Base-by-base conservation (phyloP, 2,888 invertebrate species). In the Clusia tigrina region DNA sequence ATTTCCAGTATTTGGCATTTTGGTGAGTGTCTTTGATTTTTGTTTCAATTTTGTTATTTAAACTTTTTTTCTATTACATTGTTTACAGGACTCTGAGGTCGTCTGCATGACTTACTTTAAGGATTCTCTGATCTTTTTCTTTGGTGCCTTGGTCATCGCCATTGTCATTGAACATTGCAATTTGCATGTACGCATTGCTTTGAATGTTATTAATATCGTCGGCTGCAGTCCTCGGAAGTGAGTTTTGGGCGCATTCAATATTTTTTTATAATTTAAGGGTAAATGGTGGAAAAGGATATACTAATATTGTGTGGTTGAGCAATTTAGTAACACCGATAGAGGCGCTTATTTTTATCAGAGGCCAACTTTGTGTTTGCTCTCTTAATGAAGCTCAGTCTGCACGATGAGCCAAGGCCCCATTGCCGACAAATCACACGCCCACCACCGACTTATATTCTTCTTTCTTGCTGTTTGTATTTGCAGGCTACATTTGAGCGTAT, bases 131-230 rank as follows among this genome's bases (percentile, higher is more conserved):
- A 89, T 91, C 88, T 91, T 92, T 90, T 92, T 92, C 79, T 87
- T 92, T 81, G 94, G 94, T 0, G 94, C 95, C 22, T 86, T 95
- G 68, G 90, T 94, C 78, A 91, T 95, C 59, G 94, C 95, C 0
- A 90, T 94, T 2, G 93, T 93, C 0, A 92, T 96, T 2, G 95
- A 96, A 82, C 90, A 91, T 80, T 93, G 93, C 71, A 93, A 92
- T 79, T 84, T 96, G 42, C 95, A 96, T 73, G 90, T 91, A 81
- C 86, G 95, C 67, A 89, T 95, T 1, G 94, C 95, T 0, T 37
- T 88, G 91, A 48, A 20, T 81, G 91, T 93, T 1, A 90, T 95
- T 54, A 88, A 89, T 69, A 85, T 89, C 2, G 88, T 90, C 42
- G 91, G 90, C 3, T 90, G 89, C 76, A 89, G 89, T 55, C 90